These are phyloP conservation scores for Perdita meconis DNA, from an alignment of 2,888 invertebrate genomes.

Conservation along the genomic window DNA sequence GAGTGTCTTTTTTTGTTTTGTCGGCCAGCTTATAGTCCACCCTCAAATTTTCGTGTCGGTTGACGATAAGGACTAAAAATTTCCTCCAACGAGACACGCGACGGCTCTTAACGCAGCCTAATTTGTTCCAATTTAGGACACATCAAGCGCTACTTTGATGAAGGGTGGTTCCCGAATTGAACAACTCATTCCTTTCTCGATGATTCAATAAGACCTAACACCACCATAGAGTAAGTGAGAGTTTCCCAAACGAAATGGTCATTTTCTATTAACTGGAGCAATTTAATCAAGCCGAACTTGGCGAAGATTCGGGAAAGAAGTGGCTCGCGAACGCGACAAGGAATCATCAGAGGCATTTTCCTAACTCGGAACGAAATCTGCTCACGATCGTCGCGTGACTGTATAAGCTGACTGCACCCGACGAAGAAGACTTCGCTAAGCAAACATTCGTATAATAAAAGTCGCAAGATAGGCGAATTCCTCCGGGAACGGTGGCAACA, in stretches of 20 bases:
- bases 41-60: slow-evolving; percentile 14
- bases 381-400: slow-evolving; percentile 17
- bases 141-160: background rate
- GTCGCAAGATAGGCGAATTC: slow-evolving; percentile 78
- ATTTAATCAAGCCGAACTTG: background rate
- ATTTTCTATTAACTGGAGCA: too few relatives aligned
- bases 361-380: slow-evolving; percentile 47
- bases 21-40: background rate
- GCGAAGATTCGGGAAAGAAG: background rate
- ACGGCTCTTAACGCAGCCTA: background rate
- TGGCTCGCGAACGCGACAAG: background rate
- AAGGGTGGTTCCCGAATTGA: background rate
- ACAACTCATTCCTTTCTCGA: background rate
- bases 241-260: too few relatives aligned
- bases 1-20: background rate
- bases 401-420: slow-evolving; percentile 31
- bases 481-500: slow-evolving; percentile 71
- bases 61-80: slow-evolving; percentile 25
- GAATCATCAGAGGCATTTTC: slow-evolving; percentile 1
- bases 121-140: background rate
- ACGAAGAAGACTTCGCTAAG: slow-evolving; percentile 52
- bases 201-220: background rate
- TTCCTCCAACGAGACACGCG: background rate
- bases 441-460: slow-evolving; percentile 77
- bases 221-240: too few relatives aligned